phyloP scores from a whole-genome alignment of 2,113 vertebrate species.

The Thamnophis sirtalis region DNA sequence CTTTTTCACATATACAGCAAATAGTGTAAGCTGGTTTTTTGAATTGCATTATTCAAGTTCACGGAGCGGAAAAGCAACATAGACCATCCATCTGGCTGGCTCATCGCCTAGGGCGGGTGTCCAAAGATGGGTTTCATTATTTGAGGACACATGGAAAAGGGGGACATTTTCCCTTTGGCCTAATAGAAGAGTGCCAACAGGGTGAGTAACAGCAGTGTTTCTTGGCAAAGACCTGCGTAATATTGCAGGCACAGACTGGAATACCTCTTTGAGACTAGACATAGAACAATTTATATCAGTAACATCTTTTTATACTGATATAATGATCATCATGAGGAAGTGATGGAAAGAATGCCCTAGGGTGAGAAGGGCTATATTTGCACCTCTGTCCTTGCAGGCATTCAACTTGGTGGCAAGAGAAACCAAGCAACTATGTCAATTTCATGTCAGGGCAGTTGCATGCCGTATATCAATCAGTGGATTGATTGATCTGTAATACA shows the following conservation, averaged over 20 bases:
- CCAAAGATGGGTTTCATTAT: conserved; percentile 32
- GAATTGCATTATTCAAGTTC: conserved; percentile 29
- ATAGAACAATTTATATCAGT: background rate
- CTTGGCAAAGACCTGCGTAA: conserved; percentile 10
- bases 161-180: background rate
- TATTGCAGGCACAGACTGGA: background rate
- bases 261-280: background rate
- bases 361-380: background rate
- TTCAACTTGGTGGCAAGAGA: background rate
- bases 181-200: background rate
- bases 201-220: background rate
- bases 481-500: background rate
- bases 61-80: conserved; percentile 20
- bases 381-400: background rate
- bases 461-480: background rate
- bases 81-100: conserved; percentile 28
- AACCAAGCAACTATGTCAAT: accelerated
- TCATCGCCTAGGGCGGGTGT: conserved; percentile 41
- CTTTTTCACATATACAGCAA: background rate
- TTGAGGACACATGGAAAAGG: conserved; percentile 23
- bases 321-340: conserved; percentile 7
- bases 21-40: background rate
- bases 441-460: background rate
- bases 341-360: background rate
- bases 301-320: background rate